Conservation (phyloP, 1,140 invertebrate genomes). For the Heliothis virescens region DNA sequence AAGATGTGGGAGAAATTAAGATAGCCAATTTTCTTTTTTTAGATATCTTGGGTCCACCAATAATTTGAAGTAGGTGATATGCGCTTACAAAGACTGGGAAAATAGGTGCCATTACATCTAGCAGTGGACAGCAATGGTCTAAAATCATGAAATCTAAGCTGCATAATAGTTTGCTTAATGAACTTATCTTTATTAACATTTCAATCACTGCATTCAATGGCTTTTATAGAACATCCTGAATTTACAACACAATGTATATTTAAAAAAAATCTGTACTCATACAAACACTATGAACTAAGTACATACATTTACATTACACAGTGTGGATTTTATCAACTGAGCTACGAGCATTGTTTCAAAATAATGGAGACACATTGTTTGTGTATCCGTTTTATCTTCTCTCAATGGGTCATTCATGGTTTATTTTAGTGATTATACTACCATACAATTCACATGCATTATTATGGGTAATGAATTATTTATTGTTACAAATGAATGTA, state of each 20-base stretch:
- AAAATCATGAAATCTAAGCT: no score
- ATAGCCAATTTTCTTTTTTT: no score
- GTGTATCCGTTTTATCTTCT: slow-evolving; percentile 8
- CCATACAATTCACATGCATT: neutral
- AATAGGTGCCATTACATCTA: no score
- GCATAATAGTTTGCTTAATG: no score
- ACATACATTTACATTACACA: slow-evolving; percentile 10
- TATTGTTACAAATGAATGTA: slow-evolving; percentile 23
- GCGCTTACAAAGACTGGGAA: no score
- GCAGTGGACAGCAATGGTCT: no score
- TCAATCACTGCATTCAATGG: no score
- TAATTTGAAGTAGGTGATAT: no score
- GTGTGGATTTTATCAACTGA: slow-evolving; percentile 24
- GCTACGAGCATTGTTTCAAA: slow-evolving; percentile 16
- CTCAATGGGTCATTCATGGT: slow-evolving; percentile 33
- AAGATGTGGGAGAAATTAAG: no score
- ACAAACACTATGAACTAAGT: neutral
- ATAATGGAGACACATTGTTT: slow-evolving; percentile 13
- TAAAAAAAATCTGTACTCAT: neutral
- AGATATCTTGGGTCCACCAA: no score
- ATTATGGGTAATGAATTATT: slow-evolving; percentile 17
- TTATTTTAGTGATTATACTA: neutral
- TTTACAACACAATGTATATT: neutral
- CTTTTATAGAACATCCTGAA: neutral
- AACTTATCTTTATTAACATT: no score